Evolutionary conservation across 2,888 invertebrate species (phyloP), one percentile per base, ranked within the genome.

Genomic region (Gymnosoma rotundatum): DNA sequence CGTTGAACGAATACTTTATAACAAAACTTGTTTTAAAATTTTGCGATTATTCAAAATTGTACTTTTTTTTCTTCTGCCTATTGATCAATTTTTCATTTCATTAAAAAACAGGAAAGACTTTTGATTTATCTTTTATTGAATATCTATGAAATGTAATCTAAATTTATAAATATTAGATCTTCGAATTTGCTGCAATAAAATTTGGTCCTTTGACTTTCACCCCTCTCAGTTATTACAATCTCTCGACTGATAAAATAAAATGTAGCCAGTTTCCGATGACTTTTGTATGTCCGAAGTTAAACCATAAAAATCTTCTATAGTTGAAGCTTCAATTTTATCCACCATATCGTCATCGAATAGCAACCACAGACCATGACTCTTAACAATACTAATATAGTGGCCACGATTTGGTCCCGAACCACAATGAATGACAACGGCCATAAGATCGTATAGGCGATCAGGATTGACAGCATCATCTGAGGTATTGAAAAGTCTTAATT

Each of bases 301-400:
- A 91, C 99, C 99, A 93, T 99, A 99, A 93, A 99, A 99, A 93
- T 99, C 99, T 94, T 99, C 99, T 93, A 99, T 99, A 88, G 91
- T 96, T 80, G 98, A 98, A 74, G 98, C 98, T 92, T 99, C 99
- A 90, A 99, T 99, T 96, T 99, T 99, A 94, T 99, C 99, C 87
- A 99, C 99, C 96, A 99, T 98, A 92, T 99, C 99, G 93, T 99
- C 99, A 93, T 99, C 99, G 93, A 99, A 99, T 7, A 99, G 95
- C 87, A 99, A 94, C 99, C 99, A 99, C 93, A 99, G 97, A 76
- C 99, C 98, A 93, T 99, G 98, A 92, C 98, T 98, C 93, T 99
- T 99, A 79, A 99, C 99, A 92, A 99, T 98, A 93, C 98, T 98
- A 93, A 99, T 99, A 93, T 99, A 99, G 93, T 99, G 99, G 38